Evolutionary conservation across 2,888 invertebrate genomes (phyloP).

Genomic region (Smittia sp.): DNA sequence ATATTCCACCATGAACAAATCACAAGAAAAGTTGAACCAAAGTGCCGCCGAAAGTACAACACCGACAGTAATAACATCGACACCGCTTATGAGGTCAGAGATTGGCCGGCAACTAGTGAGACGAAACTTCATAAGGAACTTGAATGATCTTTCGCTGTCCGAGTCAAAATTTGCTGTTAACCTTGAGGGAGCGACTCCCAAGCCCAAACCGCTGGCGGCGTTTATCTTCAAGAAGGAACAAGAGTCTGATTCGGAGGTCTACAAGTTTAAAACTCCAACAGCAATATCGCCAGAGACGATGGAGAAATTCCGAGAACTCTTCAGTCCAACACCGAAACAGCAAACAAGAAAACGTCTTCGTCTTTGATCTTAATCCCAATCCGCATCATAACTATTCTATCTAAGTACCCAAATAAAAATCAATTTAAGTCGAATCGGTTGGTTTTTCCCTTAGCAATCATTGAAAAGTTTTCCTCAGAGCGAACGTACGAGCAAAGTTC

Average conservation of each 20-base stretch:
- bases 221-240: background rate
- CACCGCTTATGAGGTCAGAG: background rate
- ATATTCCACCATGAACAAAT: background rate
- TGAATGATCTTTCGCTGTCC: background rate
- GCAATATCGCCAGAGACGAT: background rate
- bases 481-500: no score
- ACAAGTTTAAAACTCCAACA: background rate
- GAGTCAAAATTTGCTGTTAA: background rate
- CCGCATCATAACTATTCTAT: no score
- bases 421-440: no score
- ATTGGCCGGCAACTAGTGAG: background rate
- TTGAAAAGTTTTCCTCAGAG: no score
- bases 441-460: no score
- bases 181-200: background rate
- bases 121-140: background rate
- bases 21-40: background rate
- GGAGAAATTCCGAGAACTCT: background rate
- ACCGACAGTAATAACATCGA: conserved; percentile 10
- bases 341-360: background rate
- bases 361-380: background rate
- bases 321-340: background rate
- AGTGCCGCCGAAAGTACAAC: background rate
- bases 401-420: no score
- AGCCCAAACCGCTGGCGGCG: background rate
- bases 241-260: background rate